Evolutionary conservation across 2,888 invertebrate genomes (phyloP).

Genomic region (Pelosia muscerda): DNA sequence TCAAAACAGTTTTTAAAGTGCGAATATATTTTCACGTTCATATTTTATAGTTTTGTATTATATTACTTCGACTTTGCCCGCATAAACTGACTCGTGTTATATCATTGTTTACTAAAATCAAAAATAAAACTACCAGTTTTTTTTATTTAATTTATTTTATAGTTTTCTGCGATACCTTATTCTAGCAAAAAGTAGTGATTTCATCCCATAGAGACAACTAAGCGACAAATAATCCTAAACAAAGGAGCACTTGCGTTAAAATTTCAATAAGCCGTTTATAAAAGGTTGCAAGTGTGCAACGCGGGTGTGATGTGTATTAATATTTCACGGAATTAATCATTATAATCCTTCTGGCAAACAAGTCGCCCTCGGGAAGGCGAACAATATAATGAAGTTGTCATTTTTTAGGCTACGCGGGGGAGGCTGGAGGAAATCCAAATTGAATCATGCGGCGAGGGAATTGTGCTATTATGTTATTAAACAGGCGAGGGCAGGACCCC

Average conservation of each 20-base stretch:
- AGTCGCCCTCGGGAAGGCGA: constrained; percentile 82
- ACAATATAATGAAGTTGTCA: constrained; percentile 87
- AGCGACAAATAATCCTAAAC: constrained; percentile 67
- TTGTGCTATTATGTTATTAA: constrained; percentile 90
- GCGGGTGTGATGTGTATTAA: constrained; percentile 84
- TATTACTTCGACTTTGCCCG: too few species aligned
- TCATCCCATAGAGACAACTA: constrained; percentile 28
- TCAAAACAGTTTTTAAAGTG: too few species aligned
- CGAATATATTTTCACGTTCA: too few species aligned
- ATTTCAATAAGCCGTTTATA: constrained; percentile 75
- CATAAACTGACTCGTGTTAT: too few species aligned
- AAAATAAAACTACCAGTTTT: background rate
- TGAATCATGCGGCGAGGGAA: constrained; percentile 89
- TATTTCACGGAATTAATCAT: constrained; percentile 87
- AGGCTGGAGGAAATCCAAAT: constrained; percentile 89
- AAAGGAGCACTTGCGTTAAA: constrained; percentile 76
- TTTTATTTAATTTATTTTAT: too few species aligned
- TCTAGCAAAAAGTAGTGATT: background rate
- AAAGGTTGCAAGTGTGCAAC: constrained; percentile 78
- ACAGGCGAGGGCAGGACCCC: constrained; percentile 87
- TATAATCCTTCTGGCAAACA: constrained; percentile 86
- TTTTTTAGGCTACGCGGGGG: constrained; percentile 85
- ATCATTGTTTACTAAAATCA: background rate
- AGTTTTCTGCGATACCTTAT: background rate
- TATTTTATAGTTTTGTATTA: too few species aligned